Conservation (phyloP, 2,113 vertebrate species). For the Ovis canadensis region DNA sequence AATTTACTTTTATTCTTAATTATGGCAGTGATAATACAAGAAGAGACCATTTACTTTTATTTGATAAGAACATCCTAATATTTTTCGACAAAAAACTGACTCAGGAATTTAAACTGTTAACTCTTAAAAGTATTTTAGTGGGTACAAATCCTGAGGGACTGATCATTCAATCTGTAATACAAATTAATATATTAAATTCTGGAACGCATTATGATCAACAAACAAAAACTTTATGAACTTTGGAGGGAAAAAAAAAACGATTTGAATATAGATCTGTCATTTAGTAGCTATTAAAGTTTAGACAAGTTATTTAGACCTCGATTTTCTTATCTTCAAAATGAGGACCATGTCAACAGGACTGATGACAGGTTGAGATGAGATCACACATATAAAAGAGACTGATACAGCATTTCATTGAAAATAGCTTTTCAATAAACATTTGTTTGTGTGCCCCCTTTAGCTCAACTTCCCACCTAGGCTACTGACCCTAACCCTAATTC, state of each 20-base stretch:
- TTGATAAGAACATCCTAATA: neutral
- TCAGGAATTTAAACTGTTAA: neutral
- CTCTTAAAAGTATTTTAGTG: neutral
- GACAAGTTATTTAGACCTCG: neutral
- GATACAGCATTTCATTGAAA: neutral
- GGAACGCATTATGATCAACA: neutral
- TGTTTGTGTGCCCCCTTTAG: neutral
- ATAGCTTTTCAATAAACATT: neutral
- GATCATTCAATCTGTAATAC: neutral
- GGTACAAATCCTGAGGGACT: neutral
- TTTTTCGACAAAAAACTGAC: neutral
- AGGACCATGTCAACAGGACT: neutral
- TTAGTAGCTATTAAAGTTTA: neutral
- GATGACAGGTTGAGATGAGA: neutral
- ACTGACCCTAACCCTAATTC: too few species aligned
- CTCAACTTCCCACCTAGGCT: neutral
- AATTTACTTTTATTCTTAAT: neutral
- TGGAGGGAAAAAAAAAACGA: neutral
- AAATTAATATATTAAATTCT: neutral
- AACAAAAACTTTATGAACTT: neutral
- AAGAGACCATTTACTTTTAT: neutral
- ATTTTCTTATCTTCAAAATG: neutral
- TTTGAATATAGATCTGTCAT: neutral
- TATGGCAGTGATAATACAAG: neutral
- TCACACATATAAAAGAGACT: neutral